Evolutionary conservation across 2,888 invertebrate genomes (phyloP).

Genomic region (Meteorus cinctellus): DNA sequence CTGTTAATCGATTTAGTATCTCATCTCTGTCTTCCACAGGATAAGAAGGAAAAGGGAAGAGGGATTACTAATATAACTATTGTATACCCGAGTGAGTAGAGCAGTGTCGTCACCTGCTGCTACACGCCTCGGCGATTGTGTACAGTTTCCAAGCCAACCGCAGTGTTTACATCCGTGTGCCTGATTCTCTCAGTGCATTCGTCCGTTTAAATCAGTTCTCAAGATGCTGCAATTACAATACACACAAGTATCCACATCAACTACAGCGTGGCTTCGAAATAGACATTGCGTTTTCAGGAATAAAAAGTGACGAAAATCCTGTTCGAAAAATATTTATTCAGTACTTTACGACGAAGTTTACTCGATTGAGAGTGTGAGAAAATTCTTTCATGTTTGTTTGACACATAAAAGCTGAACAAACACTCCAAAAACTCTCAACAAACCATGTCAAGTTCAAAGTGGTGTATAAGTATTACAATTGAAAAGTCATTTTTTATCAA

Average conservation of each 20-base stretch:
- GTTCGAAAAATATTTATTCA: no score
- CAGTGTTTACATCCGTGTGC: background rate
- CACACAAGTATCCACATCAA: background rate
- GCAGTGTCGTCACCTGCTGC: constrained; percentile 63
- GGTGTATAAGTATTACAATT: no score
- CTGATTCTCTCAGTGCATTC: background rate
- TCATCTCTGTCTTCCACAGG: background rate
- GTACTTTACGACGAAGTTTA: no score
- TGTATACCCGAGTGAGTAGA: constrained; percentile 55
- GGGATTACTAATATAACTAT: constrained; percentile 35
- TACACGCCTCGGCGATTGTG: constrained; percentile 59
- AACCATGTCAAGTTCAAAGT: no score
- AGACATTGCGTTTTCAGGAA: no score
- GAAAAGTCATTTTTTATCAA: no score
- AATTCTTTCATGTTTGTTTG: no score
- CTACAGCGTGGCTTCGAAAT: background rate
- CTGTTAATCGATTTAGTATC: no score
- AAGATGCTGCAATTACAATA: background rate
- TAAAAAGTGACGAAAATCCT: no score
- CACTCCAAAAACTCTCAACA: no score
- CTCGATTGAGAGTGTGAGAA: no score
- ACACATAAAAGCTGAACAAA: no score
- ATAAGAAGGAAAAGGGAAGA: constrained; percentile 20
- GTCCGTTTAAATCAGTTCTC: background rate
- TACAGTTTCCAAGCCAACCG: constrained; percentile 31